Conservation (phyloP, 2,113 vertebrate genomes). For the Tylochromis polylepis region DNA sequence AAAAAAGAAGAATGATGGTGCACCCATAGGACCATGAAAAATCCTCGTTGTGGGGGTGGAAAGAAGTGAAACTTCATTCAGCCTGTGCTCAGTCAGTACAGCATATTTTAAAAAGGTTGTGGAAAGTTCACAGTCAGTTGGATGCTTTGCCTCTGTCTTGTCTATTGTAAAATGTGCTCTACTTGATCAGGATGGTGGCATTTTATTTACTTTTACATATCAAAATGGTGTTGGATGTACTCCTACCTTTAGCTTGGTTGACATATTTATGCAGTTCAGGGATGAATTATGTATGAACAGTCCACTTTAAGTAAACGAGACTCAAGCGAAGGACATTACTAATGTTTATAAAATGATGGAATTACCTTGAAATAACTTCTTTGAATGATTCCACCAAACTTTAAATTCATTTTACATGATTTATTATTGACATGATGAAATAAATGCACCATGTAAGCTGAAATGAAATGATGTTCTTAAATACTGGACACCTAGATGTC, state of each 20-base stretch:
- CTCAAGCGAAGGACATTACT: background rate
- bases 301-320: background rate
- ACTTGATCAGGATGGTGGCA: background rate
- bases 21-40: conserved; percentile 44
- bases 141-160: background rate
- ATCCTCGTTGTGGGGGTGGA: conserved; percentile 37
- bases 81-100: conserved; percentile 11
- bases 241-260: background rate
- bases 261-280: background rate
- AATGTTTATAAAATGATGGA: background rate
- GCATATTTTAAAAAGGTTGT: conserved; percentile 29
- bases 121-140: conserved; percentile 44
- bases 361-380: background rate
- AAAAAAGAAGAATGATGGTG: conserved; percentile 6
- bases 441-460: background rate
- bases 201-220: conserved; percentile 4
- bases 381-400: background rate
- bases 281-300: background rate
- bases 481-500: background rate
- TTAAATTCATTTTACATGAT: background rate
- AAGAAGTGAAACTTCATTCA: conserved; percentile 35
- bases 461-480: background rate
- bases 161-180: conserved; percentile 12
- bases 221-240: background rate
- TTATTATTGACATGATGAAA: background rate